phyloP scores from a whole-genome alignment of 1,140 invertebrate species.

The Vanessa tameamea region DNA sequence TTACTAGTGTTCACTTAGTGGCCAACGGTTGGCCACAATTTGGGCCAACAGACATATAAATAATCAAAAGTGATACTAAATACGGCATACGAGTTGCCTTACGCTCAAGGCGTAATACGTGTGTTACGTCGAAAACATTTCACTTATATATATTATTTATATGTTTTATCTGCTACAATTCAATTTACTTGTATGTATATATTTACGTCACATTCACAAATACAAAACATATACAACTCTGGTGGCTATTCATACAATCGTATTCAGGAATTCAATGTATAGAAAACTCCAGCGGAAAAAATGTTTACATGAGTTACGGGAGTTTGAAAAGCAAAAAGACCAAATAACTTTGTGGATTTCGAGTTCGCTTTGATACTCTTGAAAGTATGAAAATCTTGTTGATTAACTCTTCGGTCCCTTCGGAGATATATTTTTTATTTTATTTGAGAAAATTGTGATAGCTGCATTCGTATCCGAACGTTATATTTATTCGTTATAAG shows the following conservation, averaged over 20 bases:
- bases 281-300: conserved; percentile 46
- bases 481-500: background rate
- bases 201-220: conserved; percentile 30
- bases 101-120: too few species aligned
- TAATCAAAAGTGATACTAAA: too few species aligned
- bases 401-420: conserved; percentile 59
- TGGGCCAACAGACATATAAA: too few species aligned
- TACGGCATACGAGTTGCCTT: too few species aligned
- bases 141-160: background rate
- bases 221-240: conserved; percentile 28
- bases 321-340: conserved; percentile 51
- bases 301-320: conserved; percentile 50
- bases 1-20: too few species aligned
- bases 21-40: too few species aligned
- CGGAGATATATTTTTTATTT: conserved; percentile 36
- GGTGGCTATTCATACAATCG: conserved; percentile 41
- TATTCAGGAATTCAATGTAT: conserved; percentile 48
- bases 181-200: conserved; percentile 1
- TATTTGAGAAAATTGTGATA: conserved; percentile 33
- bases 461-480: conserved; percentile 24
- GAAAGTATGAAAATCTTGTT: conserved; percentile 65
- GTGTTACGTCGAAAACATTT: too few species aligned
- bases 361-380: conserved; percentile 65
- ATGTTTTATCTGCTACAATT: background rate
- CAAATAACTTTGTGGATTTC: conserved; percentile 54